A percentile compares a stretch with the other conserved stretches of the same genome.
These are phyloP conservation scores for Cydia amplana DNA, from an alignment of 1,140 invertebrate species.

Conservation along the genomic window DNA sequence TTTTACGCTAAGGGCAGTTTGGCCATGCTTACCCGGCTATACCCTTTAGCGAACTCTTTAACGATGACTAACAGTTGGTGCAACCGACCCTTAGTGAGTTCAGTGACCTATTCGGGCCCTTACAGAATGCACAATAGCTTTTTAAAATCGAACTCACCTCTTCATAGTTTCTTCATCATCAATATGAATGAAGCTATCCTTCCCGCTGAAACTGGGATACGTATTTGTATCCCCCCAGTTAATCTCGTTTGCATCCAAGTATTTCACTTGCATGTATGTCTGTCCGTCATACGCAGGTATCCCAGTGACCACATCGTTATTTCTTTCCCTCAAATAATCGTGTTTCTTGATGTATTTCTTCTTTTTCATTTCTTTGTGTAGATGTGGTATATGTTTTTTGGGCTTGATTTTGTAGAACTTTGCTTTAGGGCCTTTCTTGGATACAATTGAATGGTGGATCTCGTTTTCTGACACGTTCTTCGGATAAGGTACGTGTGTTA, in stretches of 20 bases:
- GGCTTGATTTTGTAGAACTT: slow-evolving; percentile 60
- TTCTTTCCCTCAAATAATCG: slow-evolving; percentile 47
- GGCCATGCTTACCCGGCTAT: no score
- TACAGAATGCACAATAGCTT: no score
- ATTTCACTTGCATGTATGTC: slow-evolving; percentile 73
- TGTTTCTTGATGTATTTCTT: slow-evolving; percentile 63
- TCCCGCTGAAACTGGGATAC: slow-evolving; percentile 85
- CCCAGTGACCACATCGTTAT: slow-evolving; percentile 53
- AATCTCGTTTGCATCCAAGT: slow-evolving; percentile 62
- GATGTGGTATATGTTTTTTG: slow-evolving; percentile 53
- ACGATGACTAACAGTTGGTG: no score
- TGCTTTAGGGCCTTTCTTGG: slow-evolving; percentile 67
- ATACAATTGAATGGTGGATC: slow-evolving; percentile 62
- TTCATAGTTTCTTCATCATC: slow-evolving; percentile 89
- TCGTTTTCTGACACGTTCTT: slow-evolving; percentile 56
- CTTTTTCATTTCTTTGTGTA: slow-evolving; percentile 55
- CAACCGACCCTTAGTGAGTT: no score
- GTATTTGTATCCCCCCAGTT: slow-evolving; percentile 75
- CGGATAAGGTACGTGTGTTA: slow-evolving; percentile 52
- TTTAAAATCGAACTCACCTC: slow-evolving; percentile 47
- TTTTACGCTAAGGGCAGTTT: no score
- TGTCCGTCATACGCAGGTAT: slow-evolving; percentile 57
- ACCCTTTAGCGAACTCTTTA: no score
- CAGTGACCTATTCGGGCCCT: no score
- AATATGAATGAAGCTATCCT: slow-evolving; percentile 87